These are phyloP conservation scores for Montifringilla adamsi DNA, from an alignment of 2,113 vertebrate species.

Conservation along the genomic window DNA sequence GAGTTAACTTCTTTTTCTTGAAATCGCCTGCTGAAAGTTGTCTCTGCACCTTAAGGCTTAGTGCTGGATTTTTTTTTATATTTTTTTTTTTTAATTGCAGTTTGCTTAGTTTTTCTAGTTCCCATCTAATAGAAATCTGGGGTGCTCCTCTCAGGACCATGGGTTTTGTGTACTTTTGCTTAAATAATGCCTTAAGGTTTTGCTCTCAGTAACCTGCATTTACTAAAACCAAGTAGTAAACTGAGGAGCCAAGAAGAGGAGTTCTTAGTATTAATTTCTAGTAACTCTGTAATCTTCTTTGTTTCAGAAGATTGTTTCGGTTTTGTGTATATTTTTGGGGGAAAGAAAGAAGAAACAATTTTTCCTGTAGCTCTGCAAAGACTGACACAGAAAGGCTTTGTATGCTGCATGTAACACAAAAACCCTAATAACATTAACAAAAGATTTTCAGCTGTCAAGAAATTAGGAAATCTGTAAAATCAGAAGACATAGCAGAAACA, in stretches of 20 bases:
- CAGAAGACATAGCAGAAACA: neutral
- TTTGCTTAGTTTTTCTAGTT: neutral
- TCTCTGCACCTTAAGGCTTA: neutral
- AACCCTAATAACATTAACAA: neutral
- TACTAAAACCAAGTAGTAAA: neutral
- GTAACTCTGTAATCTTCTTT: neutral
- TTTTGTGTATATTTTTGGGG: neutral
- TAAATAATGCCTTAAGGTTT: neutral
- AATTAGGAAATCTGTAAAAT: neutral
- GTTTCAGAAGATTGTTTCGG: neutral
- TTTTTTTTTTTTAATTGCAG: neutral
- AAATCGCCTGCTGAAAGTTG: neutral
- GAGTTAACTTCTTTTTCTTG: constrained; percentile 11
- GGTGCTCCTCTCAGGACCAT: neutral
- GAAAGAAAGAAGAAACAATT: neutral
- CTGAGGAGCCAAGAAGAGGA: neutral
- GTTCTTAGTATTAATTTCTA: neutral
- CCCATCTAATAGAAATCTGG: neutral
- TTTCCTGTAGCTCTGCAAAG: neutral
- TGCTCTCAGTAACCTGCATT: neutral
- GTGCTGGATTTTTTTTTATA: neutral
- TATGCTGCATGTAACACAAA: neutral
- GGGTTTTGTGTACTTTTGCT: neutral
- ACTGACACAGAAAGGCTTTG: neutral
- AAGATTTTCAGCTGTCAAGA: neutral